Conservation (phyloP, 2,113 vertebrate species). For the Ammodytes dubius region DNA sequence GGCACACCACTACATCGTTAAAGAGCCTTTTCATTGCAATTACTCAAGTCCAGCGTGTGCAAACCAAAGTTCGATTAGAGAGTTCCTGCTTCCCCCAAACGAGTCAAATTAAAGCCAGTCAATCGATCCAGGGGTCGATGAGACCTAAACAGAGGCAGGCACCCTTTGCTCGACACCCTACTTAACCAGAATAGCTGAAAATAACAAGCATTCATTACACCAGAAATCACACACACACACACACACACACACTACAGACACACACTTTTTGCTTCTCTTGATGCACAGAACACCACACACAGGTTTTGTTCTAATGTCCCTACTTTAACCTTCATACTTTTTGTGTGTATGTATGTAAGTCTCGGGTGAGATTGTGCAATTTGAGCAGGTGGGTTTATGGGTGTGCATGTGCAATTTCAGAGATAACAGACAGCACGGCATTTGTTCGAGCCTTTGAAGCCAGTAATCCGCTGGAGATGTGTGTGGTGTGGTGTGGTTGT, state of each 20-base stretch:
- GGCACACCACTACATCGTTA: not conserved
- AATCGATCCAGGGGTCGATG: conserved; percentile 49
- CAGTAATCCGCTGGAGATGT: conserved; percentile 56
- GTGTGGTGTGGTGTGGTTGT: not conserved
- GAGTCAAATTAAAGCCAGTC: conserved; percentile 42
- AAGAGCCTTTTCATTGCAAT: not conserved
- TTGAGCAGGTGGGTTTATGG: conserved; percentile 7
- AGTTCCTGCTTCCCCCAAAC: conserved; percentile 20
- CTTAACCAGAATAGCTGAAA: conserved; percentile 45
- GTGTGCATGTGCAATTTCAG: conserved; percentile 30
- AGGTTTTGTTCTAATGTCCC: conserved; percentile 9
- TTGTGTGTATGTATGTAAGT: conserved; percentile 5
- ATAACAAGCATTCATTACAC: conserved; percentile 48
- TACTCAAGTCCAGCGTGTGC: conserved; percentile 4
- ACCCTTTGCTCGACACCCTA: conserved; percentile 21
- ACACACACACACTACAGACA: conserved; percentile 26
- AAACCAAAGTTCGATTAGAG: conserved; percentile 26
- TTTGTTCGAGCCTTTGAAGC: conserved; percentile 74
- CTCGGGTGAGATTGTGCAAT: not conserved
- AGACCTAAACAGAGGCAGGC: conserved; percentile 24
- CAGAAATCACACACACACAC: conserved; percentile 31
- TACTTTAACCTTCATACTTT: not conserved
- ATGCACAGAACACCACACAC: conserved; percentile 1
- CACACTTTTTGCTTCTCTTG: conserved; percentile 6
- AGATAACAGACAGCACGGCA: conserved; percentile 37